These are phyloP conservation scores for Ridgeia piscesae DNA, from an alignment of 1,140 invertebrate species.

Conservation along the genomic window DNA sequence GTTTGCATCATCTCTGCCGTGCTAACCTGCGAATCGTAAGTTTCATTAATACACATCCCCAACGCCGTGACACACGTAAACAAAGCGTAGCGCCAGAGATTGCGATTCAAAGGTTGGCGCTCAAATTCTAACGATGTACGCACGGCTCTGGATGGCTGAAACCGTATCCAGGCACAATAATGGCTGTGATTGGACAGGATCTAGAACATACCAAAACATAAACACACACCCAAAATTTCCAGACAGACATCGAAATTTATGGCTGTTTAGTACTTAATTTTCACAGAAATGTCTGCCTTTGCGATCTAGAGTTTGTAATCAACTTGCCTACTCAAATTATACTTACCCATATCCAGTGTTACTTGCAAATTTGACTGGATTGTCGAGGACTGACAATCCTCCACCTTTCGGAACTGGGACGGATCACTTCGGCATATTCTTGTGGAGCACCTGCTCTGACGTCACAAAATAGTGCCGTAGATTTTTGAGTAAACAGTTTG, in stretches of 20 bases:
- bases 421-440: conserved; percentile 21
- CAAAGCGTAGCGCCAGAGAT: neutral
- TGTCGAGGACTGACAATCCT: conserved; percentile 1
- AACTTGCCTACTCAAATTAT: neutral
- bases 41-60: neutral
- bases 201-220: neutral
- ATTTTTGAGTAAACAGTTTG: neutral
- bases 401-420: conserved; percentile 20
- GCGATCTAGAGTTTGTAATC: neutral
- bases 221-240: conserved; percentile 5
- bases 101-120: neutral
- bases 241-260: neutral
- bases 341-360: conserved; percentile 5
- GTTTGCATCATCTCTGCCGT: neutral
- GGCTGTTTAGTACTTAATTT: neutral
- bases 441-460: conserved; percentile 16
- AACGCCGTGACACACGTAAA: neutral
- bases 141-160: neutral
- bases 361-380: conserved; percentile 5
- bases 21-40: conserved; percentile 12
- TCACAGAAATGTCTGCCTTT: neutral
- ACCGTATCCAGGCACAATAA: conserved; percentile 4
- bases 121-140: neutral
- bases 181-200: neutral
- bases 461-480: conserved; percentile 14